Evolutionary conservation across 2,888 invertebrate species (phyloP), one percentile per base, ranked within the genome.

Genomic region (Reticulitermes lucifugus): DNA sequence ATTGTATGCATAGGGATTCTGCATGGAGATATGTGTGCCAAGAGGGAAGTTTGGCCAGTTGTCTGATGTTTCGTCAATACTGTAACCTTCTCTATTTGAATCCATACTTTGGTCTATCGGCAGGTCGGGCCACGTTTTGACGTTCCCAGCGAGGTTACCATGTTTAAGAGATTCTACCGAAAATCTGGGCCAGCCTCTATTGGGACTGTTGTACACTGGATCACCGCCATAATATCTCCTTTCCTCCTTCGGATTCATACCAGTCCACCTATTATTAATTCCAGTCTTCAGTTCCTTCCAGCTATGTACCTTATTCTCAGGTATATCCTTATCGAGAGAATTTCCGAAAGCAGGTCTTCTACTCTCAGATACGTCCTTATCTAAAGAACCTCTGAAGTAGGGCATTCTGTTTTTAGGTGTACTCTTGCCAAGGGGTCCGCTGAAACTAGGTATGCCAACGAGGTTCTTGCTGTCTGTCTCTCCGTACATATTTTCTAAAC

Each of bases 151-250:
- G 18, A 83, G 21, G 25, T 79, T 83, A 18, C 85, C 85, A 60
- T 85, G 85, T 80, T 85, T 85, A 25, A 85, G 83, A 10, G 85
- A 79, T 25, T 85, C 83, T 2, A 85, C 70, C 12, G 85, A 83
- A 43, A 79, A 83, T 18, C 71, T 55, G 3, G 85, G 80, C 85
- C 85, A 85, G 3, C 46, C 83, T 22, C 21, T 70, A n/a, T 83
- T 65, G 3, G 85, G 83, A 35, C 80, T 83, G 22, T 80, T 83
- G 25, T 83, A 79, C 18, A 73, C 80, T n/a, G 83, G 79, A 21
- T 83, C 79, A 9, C 70, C 73, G 25, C 35, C 83, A 51, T 82
- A 85, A 46, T 85, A 85, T n/a, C 81, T 65, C n/a, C 81, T 81
- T n/a, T 81, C 81, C 25, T 81, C 81, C n/a, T 81, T 81, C 5